phyloP scores from a whole-genome alignment of 2,888 invertebrate species.

The Gymnosoma rotundatum region DNA sequence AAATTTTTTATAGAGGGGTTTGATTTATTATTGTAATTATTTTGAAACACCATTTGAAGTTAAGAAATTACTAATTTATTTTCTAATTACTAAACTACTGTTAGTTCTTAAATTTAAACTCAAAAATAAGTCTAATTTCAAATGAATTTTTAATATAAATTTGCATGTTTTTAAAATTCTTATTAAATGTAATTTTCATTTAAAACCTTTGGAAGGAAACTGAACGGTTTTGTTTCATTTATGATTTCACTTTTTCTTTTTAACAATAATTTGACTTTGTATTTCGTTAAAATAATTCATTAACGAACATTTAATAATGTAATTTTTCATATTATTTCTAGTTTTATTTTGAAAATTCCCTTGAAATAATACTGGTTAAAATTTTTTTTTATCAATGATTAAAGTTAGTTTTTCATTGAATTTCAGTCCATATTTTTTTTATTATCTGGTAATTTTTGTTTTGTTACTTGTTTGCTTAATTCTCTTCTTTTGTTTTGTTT shows the following conservation, averaged over 20 bases:
- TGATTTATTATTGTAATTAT: conserved; percentile 5
- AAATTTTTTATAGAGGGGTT: conserved; percentile 13
- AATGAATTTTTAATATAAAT: conserved; percentile 33
- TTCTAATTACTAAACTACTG: conserved; percentile 44
- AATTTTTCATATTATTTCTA: no score
- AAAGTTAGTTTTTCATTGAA: conserved; percentile 31
- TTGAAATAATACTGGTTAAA: conserved; percentile 52
- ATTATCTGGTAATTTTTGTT: conserved; percentile 36
- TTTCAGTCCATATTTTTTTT: conserved; percentile 63
- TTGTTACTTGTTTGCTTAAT: conserved; percentile 15
- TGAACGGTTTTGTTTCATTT: conserved; percentile 67
- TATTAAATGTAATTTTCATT: conserved; percentile 33
- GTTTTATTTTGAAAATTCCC: conserved; percentile 11
- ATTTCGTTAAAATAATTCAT: conserved; percentile 3
- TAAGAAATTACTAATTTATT: conserved; percentile 15
- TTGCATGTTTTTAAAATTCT: conserved; percentile 35
- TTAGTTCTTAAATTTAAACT: conserved; percentile 37
- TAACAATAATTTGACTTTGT: conserved; percentile 35
- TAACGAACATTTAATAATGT: neutral
- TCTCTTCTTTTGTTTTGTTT: neutral
- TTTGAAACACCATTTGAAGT: conserved; percentile 46
- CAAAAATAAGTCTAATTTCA: conserved; percentile 51
- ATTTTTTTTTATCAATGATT: conserved; percentile 32
- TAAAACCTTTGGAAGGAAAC: conserved; percentile 69
- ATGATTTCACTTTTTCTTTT: conserved; percentile 13